Evolutionary conservation across 30 jellyfish, hydroid and myxozoan genomes (phyloP).

Genomic region (Cassiopea andromeda): DNA sequence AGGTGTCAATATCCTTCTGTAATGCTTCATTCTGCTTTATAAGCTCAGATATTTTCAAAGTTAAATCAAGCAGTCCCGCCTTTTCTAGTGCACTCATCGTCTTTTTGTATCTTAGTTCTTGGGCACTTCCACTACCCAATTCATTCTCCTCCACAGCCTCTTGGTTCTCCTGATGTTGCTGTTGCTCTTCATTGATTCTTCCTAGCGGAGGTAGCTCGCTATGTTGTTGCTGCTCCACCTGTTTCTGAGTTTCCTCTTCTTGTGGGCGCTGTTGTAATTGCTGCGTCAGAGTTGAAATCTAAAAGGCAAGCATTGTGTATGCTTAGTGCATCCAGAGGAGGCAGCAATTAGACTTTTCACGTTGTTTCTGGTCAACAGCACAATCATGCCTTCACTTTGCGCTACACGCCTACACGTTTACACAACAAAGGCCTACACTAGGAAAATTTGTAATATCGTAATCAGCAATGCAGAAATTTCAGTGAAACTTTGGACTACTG

Average conservation of each 20-base stretch:
- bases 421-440: no score
- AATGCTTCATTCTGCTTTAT: constrained; percentile 68
- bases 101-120: constrained; percentile 46
- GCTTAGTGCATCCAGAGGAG: no score
- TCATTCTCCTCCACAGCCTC: background rate
- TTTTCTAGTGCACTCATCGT: constrained; percentile 71
- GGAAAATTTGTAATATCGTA: no score
- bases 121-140: background rate
- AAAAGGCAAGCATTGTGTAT: background rate
- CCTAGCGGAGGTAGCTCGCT: background rate
- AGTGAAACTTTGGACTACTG: no score
- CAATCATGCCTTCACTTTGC: no score
- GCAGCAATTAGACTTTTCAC: no score
- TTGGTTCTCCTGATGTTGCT: background rate
- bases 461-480: no score
- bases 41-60: constrained; percentile 75
- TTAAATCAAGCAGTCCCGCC: constrained; percentile 77
- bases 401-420: no score
- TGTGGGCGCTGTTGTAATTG: background rate
- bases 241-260: background rate
- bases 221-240: background rate
- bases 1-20: constrained; percentile 71
- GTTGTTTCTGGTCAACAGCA: no score
- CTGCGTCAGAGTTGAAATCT: background rate
- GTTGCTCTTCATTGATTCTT: background rate